Evolutionary conservation across 2,888 invertebrate genomes (phyloP).

Genomic region (Phaonia tiefii): DNA sequence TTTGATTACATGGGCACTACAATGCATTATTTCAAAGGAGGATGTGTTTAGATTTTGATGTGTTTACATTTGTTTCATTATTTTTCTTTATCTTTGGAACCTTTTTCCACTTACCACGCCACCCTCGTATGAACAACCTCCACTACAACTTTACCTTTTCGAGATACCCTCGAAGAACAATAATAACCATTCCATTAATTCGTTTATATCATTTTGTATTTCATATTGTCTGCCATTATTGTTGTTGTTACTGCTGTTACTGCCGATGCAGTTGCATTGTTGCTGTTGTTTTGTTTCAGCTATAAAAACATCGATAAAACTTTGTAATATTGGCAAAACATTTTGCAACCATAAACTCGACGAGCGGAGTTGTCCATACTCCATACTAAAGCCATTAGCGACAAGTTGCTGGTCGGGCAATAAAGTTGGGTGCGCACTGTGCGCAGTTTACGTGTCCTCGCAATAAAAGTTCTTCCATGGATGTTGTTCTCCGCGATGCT

Average conservation of each 20-base stretch:
- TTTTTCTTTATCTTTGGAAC: no score
- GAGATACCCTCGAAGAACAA: constrained; percentile 26
- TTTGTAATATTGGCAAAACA: constrained; percentile 47
- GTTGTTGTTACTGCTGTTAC: not conserved
- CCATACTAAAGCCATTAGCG: constrained; percentile 21
- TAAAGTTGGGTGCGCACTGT: no score
- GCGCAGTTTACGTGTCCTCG: constrained; percentile 18
- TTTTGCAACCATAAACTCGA: constrained; percentile 23
- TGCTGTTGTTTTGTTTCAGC: constrained; percentile 3
- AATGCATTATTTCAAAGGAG: no score
- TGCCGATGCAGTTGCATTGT: constrained; percentile 9
- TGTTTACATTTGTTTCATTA: no score
- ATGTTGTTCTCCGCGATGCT: not conserved
- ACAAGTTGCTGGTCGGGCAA: constrained; percentile 25
- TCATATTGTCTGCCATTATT: constrained; percentile 10
- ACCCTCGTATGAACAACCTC: not conserved
- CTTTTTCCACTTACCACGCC: no score
- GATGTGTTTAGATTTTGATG: no score
- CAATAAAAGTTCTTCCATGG: constrained; percentile 7
- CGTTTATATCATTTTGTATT: constrained; percentile 26
- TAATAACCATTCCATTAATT: constrained; percentile 46
- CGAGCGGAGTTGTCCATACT: not conserved
- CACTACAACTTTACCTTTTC: not conserved
- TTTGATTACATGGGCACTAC: no score
- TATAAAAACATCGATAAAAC: constrained; percentile 47